phyloP scores from a whole-genome alignment of 2,888 invertebrate species.

The Willowsia nigromaculata region DNA sequence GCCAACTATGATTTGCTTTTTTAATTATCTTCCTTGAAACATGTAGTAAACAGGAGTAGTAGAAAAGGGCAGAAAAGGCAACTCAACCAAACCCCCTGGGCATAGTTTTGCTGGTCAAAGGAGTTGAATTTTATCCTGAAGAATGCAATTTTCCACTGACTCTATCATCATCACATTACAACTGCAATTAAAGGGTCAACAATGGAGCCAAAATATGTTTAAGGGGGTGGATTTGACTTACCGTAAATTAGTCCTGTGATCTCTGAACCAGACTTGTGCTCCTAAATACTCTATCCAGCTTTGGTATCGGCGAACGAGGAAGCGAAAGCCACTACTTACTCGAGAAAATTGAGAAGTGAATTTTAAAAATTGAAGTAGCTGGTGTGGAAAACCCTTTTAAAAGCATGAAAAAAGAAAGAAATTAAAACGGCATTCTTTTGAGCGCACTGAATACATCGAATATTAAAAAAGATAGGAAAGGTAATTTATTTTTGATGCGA shows the following conservation, averaged over 20 bases:
- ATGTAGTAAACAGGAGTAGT: not conserved
- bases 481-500: slow-evolving; percentile 3
- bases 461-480: not conserved
- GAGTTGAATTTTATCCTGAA: not conserved
- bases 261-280: slow-evolving; percentile 67
- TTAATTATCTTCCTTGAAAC: slow-evolving; percentile 26
- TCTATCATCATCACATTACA: slow-evolving; percentile 61
- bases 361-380: not conserved
- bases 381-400: not conserved
- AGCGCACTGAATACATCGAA: not conserved
- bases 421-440: not conserved
- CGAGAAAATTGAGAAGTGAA: not conserved
- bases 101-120: not conserved
- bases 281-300: slow-evolving; percentile 11
- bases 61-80: not conserved
- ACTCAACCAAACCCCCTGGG: not conserved
- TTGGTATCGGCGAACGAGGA: too few species aligned
- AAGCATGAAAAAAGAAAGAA: not conserved
- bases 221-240: slow-evolving; percentile 52
- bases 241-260: slow-evolving; percentile 64
- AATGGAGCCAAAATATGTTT: slow-evolving; percentile 66
- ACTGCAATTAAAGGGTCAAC: slow-evolving; percentile 68
- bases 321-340: not conserved
- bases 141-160: slow-evolving; percentile 44
- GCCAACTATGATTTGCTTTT: slow-evolving; percentile 27